Evolutionary conservation across 1,140 invertebrate genomes (phyloP).

Genomic region (Ladona fulva): DNA sequence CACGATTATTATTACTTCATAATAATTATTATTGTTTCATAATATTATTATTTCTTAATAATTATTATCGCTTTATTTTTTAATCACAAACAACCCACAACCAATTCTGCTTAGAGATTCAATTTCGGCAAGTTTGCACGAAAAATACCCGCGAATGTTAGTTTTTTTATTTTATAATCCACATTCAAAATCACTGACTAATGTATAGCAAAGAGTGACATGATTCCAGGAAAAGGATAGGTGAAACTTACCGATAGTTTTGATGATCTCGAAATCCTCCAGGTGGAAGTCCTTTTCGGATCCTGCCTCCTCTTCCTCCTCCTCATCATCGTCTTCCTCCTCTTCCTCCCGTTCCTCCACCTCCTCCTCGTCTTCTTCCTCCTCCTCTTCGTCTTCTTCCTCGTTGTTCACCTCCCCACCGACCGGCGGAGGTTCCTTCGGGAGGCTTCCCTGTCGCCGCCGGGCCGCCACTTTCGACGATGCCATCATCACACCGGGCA

Average conservation of each 20-base stretch:
- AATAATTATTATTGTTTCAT: too few relatives aligned
- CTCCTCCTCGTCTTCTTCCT: neutral
- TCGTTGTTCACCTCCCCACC: neutral
- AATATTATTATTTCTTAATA: too few relatives aligned
- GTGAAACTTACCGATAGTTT: neutral
- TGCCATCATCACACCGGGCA: neutral
- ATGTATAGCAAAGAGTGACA: too few relatives aligned
- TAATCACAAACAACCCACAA: too few relatives aligned
- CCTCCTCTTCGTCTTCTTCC: neutral
- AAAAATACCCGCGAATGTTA: too few relatives aligned
- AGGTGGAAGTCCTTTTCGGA: neutral
- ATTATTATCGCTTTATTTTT: too few relatives aligned
- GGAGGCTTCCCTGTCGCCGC: neutral
- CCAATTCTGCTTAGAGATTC: too few relatives aligned
- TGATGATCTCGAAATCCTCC: neutral
- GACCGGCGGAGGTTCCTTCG: neutral
- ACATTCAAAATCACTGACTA: too few relatives aligned
- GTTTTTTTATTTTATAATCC: too few relatives aligned
- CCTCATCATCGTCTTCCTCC: neutral
- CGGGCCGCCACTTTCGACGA: neutral
- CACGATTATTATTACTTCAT: too few relatives aligned
- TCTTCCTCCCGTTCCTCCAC: neutral
- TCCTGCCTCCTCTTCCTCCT: neutral
- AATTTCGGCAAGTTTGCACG: too few relatives aligned
- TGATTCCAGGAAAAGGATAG: neutral